Evolutionary conservation across 2,113 vertebrate genomes (phyloP), one percentile per base, ranked within the genome.

Genomic region (Ctenomys sociabilis): DNA sequence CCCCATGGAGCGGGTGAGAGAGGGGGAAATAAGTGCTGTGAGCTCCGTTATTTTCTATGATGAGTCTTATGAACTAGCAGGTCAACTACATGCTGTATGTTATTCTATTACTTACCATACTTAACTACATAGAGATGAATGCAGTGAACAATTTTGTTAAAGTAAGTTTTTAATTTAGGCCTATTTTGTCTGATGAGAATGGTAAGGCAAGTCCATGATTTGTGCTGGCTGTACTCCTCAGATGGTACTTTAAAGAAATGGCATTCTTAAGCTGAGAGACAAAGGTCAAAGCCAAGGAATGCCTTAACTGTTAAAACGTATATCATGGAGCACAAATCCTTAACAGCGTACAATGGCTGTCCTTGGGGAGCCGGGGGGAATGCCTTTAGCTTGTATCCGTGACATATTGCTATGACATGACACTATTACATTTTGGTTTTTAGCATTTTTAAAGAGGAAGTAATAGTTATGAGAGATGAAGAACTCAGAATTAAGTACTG

Each of bases 401-500:
- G 99, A 99, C 98, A 99, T 99, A 99, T 99, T 99, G 98, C 98
- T 99, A 98, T 98, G 98, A 98, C 98, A 98, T 99, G 99, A 99
- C 98, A 99, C 99, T 98, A 99, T 99, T 98, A 99, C 98, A 98
- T 99, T 99, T 99, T 99, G 99, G 97, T 98, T 99, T 99, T 99
- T 99, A 99, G 98, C 99, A 99, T 99, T 99, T 99, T 99, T 99
- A 99, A 99, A 99, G 99, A 99, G 98, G 99, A 99, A 99, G 99
- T 99, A 99, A 99, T 99, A 99, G 99, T 99, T 99, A 99, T 99
- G 98, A 98, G 99, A 99, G 99, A 99, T 99, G 99, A 99, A 98
- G 98, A 99, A 99, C 99, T 99, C 98, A 98, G 99, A 99, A 99
- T 99, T 99, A 99, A 99, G 99, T 99, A 98, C 98, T 98, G 95